Evolutionary conservation across 2,888 invertebrate species (phyloP).

Genomic region (Pherbina coryleti): DNA sequence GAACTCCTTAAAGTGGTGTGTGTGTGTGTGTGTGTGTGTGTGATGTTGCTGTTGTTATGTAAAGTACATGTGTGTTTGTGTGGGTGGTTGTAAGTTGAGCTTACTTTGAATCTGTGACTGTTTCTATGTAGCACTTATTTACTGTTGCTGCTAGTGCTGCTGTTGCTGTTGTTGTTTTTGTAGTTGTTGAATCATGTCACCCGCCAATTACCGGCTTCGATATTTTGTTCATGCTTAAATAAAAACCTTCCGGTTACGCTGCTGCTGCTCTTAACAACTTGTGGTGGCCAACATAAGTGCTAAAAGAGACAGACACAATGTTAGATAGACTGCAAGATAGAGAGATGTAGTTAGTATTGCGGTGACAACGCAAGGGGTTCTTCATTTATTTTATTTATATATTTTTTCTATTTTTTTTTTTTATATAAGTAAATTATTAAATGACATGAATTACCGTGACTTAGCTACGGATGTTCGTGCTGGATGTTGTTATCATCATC

Average conservation of each 20-base stretch:
- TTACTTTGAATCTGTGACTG: too few relatives aligned
- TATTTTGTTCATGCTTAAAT: constrained; percentile 30
- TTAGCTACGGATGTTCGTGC: not conserved
- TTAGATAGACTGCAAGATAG: not conserved
- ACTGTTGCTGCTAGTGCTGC: not conserved
- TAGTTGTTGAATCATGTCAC: constrained; percentile 9
- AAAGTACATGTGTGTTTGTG: too few relatives aligned
- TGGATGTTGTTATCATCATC: not conserved
- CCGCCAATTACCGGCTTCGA: constrained; percentile 23
- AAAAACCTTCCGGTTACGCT: constrained; percentile 30
- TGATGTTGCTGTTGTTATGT: too few relatives aligned
- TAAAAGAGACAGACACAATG: not conserved
- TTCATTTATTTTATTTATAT: too few relatives aligned
- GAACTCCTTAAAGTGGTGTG: not conserved
- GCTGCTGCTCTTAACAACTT: constrained; percentile 5
- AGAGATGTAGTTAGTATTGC: not conserved
- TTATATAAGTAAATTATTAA: not conserved
- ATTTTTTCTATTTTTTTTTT: not conserved
- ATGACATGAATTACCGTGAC: not conserved
- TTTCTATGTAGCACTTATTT: not conserved
- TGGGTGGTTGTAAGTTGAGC: too few relatives aligned
- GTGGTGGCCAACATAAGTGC: not conserved
- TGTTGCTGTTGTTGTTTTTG: not conserved
- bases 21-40: not conserved
- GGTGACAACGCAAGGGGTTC: not conserved